Base-by-base conservation (phyloP, 2,113 vertebrate genomes). In the Myiagra hebetior region DNA sequence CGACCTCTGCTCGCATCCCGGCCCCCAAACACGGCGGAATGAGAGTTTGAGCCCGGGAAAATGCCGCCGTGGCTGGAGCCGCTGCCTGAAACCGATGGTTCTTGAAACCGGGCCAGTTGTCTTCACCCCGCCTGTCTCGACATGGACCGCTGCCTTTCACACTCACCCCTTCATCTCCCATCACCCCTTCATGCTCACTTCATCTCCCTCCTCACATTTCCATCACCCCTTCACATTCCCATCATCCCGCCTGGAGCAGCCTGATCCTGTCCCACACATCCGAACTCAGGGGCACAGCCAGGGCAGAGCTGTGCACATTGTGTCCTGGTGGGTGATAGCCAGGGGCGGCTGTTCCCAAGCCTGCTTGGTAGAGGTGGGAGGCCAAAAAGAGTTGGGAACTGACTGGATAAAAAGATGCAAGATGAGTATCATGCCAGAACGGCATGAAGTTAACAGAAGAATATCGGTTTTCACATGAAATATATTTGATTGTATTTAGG, bases 401-500 rank as follows among this genome's bases (percentile, higher is more conserved):
- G 57, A 41, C 13, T 14, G 56, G 39, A 30, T 53, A 47, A 76
- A 87, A 90, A 87, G 92, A 67, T 56, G 69, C 74, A 15, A 85
- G 82, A 91, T 85, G 84, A 77, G 44, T 37, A 23, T 91, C 63
- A 7, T 5, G 22, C 50, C 60, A 62, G 69, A 16, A 14, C 7
- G 33, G 95, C 41, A 62, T 13, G 70, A 81, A 75, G 80, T 87
- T 95, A 91, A 59, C 92, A 72, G 85, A 91, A 96, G 65, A 82
- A 93, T 67, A 89, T 88, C 16, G 75, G 31, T 90, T 97, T 94
- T 92, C 79, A 79, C 93, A 84, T 81, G 94, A 97, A 96, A 74
- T 91, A 67, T 75, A 49, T 85, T 96, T 93, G 95, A 93, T 94
- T 93, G 47, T 91, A 89, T 86, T 89, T 93, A 90, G 95, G 89